Evolutionary conservation across 35 echinoderm and acorn worm genomes (phyloP), one percentile per base, ranked within the genome.

Genomic region (Ptychodera flava): DNA sequence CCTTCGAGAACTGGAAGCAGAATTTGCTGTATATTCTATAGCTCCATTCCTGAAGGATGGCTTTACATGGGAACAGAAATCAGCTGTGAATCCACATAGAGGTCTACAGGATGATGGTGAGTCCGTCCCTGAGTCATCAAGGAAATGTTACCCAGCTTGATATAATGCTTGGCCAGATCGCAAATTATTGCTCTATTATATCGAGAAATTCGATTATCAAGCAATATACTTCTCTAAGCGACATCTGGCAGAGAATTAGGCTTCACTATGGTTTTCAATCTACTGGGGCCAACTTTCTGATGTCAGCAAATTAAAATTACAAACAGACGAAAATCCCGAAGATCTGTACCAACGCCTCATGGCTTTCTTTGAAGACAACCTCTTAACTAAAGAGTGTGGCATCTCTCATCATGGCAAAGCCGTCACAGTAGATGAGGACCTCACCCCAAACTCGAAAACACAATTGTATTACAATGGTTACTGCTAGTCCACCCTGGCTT

Each of bases 281-380:
- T 82, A 82, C 82, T 10, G 35, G 82, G 2, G 82, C 78, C 31
- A 33, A 83, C 28, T 37, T 83, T 28, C 35, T 83, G 35, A 83
- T n/a, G 33, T 83, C 12, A 36, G 35, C 16, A 86, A 86, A n/a
- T 76, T 86, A 1, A 86, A 75, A 76, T 33, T 78, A 77, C 38
- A 32, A 33, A 86, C 84, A 1, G 45, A 75, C 32, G 76, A 78
- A 75, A 78, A 86, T 0, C 76, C 84, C 1, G 34, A 83, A 37
- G 82, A 83, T 28, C 35, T 83, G 34, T 83, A 83, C 29, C 82
- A 83, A 37, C 33, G 82, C 30, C 82, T 83, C 31, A 37, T 83
- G 14, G 82, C 82, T 36, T 83, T 83, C 37, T 83, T 83, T 83
- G 80, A 82, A 33, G 80, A 82, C 27, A 82, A 82, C 34, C 80